These are phyloP conservation scores for Temnothorax ravouxi DNA, from an alignment of 2,888 invertebrate genomes.

Conservation along the genomic window DNA sequence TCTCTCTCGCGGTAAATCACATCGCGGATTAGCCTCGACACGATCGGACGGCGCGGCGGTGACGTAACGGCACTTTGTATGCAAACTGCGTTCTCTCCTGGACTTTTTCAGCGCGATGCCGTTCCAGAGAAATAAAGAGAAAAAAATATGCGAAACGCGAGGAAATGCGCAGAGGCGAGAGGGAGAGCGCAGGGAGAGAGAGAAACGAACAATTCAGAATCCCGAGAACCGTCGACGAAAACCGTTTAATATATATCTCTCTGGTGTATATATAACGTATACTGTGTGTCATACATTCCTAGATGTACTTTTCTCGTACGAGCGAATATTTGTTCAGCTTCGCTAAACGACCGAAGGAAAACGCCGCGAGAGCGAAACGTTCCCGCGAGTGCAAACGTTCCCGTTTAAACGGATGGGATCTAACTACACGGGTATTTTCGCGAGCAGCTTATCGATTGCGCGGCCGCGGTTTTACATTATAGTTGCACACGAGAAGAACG, in stretches of 20 bases:
- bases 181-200: not conserved
- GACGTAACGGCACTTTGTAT: constrained; percentile 60
- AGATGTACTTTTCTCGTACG: constrained; percentile 18
- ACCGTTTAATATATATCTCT: constrained; percentile 36
- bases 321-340: constrained; percentile 4
- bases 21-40: constrained; percentile 45
- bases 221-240: constrained; percentile 35
- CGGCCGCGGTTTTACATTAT: not conserved
- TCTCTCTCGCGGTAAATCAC: constrained; percentile 26
- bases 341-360: constrained; percentile 7
- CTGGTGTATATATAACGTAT: constrained; percentile 24
- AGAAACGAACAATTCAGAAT: not conserved
- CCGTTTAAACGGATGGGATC: constrained; percentile 4
- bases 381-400: constrained; percentile 33
- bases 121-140: not conserved
- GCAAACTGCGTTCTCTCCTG: constrained; percentile 53
- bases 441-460: constrained; percentile 4
- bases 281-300: constrained; percentile 21
- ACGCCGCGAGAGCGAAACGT: constrained; percentile 5
- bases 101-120: constrained; percentile 37
- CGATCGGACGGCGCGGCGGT: constrained; percentile 56
- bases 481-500: not conserved
- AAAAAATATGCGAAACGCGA: not conserved
- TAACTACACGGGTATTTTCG: constrained; percentile 2
- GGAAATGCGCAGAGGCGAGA: constrained; percentile 12